Conservation (phyloP, 1,140 invertebrate species). For the Agrilus planipennis region DNA sequence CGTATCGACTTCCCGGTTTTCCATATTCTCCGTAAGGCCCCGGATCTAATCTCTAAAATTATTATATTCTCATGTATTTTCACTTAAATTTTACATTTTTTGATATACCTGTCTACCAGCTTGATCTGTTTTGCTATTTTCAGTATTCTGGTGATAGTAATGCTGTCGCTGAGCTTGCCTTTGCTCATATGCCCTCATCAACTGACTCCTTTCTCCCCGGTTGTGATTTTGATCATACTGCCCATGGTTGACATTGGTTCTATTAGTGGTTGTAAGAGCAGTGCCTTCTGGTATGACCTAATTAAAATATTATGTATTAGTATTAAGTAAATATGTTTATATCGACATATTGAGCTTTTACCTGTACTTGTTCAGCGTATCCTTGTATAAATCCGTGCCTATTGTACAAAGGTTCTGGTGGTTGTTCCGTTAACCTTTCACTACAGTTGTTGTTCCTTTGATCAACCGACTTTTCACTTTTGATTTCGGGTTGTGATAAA, state of each 20-base stretch:
- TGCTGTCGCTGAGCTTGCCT: constrained; percentile 40
- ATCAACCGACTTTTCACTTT: constrained; percentile 3
- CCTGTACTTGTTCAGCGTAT: constrained; percentile 32
- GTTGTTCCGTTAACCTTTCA: background rate
- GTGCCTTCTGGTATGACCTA: constrained; percentile 5
- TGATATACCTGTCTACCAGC: constrained; percentile 31
- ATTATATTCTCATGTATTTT: too few species aligned
- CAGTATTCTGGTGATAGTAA: constrained; percentile 36
- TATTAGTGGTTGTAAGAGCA: constrained; percentile 4
- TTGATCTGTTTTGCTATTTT: constrained; percentile 40
- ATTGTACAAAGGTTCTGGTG: constrained; percentile 31
- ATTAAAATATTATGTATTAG: background rate
- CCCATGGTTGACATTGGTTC: constrained; percentile 6
- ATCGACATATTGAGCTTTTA: too few species aligned
- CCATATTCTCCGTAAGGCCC: constrained; percentile 25
- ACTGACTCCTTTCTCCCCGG: constrained; percentile 8
- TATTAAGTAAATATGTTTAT: too few species aligned
- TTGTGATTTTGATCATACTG: constrained; percentile 6
- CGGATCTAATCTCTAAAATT: background rate
- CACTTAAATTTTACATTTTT: background rate
- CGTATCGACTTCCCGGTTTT: constrained; percentile 42
- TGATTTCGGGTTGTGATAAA: background rate
- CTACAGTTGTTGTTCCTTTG: background rate
- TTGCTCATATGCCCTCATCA: constrained; percentile 35
- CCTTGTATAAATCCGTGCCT: constrained; percentile 31